These are phyloP conservation scores for Falco berigora DNA, from an alignment of 2,797 vertebrate species.

Conservation along the genomic window DNA sequence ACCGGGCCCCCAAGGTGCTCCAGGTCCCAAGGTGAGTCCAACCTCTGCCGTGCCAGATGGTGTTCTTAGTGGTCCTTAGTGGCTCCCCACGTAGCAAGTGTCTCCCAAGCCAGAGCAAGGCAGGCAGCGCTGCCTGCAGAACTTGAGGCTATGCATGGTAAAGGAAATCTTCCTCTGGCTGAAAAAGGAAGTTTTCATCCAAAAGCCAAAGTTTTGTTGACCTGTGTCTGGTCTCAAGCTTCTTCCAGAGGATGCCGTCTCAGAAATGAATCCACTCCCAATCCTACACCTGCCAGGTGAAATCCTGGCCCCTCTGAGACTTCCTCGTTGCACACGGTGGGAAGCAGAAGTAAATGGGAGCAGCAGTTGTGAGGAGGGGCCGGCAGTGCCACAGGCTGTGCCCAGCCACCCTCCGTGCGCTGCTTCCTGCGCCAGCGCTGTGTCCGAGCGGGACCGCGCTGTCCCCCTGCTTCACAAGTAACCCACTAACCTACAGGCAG, in stretches of 20 bases:
- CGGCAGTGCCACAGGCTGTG: neutral
- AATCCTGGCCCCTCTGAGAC: neutral
- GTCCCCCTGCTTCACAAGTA: neutral
- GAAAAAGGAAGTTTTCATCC: neutral
- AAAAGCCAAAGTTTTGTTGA: neutral
- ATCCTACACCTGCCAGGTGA: rapidly evolving
- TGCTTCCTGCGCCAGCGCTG: rapidly evolving
- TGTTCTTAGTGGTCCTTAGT: rapidly evolving
- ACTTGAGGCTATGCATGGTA: rapidly evolving
- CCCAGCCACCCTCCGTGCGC: rapidly evolving
- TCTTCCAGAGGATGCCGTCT: neutral
- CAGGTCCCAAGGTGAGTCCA: constrained; percentile 81
- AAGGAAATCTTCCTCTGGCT: neutral
- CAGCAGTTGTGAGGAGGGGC: neutral
- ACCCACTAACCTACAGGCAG: neutral
- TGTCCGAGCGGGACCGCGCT: neutral
- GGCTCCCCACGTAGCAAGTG: neutral
- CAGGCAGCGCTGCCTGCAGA: neutral
- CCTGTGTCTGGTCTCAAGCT: neutral
- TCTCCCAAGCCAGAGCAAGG: neutral
- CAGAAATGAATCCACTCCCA: rapidly evolving
- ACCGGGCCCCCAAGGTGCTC: constrained; percentile 78
- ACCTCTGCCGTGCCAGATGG: neutral
- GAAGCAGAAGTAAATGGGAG: neutral
- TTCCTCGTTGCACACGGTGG: rapidly evolving